Evolutionary conservation across 92 coral and sea anemone species (phyloP), one percentile per base, ranked within the genome.

Genomic region (Palythoa heliodiscus): DNA sequence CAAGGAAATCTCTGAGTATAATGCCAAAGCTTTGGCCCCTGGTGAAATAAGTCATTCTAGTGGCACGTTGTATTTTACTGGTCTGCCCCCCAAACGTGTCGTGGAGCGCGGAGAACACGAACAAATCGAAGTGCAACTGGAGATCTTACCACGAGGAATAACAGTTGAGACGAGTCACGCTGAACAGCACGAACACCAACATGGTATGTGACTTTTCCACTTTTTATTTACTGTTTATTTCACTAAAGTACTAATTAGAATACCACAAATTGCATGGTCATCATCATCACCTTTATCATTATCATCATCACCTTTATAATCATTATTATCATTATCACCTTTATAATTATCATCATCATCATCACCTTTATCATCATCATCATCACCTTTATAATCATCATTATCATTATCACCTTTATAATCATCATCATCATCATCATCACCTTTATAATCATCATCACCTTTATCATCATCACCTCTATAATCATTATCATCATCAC

Each of bases 11-110:
- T 91, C 99, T 11, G 93, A 89, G 73, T 92, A 96, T 76, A 96
- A 96, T 60, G 99, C 98, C 52, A 91, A 92, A 86, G 93, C 99
- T 5, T 79, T 96, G 10, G 99, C 99, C 16, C 94, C 98, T 1
- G 99, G 99, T 15, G 98, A 94, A 50, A 71, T 96, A 57, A 94
- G 98, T 74, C 93, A 92, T 66, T 77, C 94, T 48, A 84, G 94
- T 7, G 93, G 91, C 19, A 96, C 90, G 66, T 82, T 96, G 1
- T 96, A 96, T 79, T 89, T 86, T 76, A 93, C 96, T 57, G 93
- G 94, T 40, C 89, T 88, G 64, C 97, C 99, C 7, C 96, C 96
- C 40, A 93, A 90, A 79, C 91, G 81, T 80, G 93, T 96, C 17
- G 85, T 95, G 8, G 97, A 94, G 48, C 83, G 77, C 2, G 75